Evolutionary conservation across 2,113 vertebrate genomes (phyloP).

Genomic region (Thymallus thymallus): DNA sequence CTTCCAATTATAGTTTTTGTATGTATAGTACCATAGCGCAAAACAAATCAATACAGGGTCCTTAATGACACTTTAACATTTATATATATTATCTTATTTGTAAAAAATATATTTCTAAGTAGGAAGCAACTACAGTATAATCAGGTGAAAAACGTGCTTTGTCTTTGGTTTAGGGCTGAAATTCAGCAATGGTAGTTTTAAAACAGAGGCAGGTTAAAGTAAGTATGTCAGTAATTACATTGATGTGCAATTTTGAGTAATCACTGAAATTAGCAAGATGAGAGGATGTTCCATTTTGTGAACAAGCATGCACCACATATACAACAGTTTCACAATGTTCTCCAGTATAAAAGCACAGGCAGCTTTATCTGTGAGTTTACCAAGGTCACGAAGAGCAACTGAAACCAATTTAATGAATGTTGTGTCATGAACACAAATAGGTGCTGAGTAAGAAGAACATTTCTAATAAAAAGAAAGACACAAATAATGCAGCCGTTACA

Average conservation of each 20-base stretch:
- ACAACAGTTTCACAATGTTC: not conserved
- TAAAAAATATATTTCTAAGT: too few relatives aligned
- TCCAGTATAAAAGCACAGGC: too few relatives aligned
- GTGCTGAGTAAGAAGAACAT: constrained; percentile 26
- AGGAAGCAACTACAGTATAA: too few relatives aligned
- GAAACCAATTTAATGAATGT: constrained; percentile 43
- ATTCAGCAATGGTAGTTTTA: too few relatives aligned
- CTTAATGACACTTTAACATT: too few relatives aligned
- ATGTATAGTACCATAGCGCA: too few relatives aligned
- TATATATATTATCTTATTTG: too few relatives aligned
- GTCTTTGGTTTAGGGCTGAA: too few relatives aligned
- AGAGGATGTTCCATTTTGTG: not conserved
- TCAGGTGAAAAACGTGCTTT: too few relatives aligned
- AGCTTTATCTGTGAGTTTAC: constrained; percentile 5
- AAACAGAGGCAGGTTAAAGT: too few relatives aligned
- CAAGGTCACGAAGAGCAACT: constrained; percentile 8
- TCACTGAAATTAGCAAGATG: constrained; percentile 8
- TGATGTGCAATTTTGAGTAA: not conserved
- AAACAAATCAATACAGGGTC: too few relatives aligned
- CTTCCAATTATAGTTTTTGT: not conserved
- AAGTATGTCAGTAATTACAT: not conserved
- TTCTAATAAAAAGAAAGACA: constrained; percentile 15
- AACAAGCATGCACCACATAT: not conserved
- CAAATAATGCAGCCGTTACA: constrained; percentile 38
- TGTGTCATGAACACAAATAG: constrained; percentile 31